Base-by-base conservation (phyloP, 2,888 invertebrate species). In the Monoplex corrugatus region DNA sequence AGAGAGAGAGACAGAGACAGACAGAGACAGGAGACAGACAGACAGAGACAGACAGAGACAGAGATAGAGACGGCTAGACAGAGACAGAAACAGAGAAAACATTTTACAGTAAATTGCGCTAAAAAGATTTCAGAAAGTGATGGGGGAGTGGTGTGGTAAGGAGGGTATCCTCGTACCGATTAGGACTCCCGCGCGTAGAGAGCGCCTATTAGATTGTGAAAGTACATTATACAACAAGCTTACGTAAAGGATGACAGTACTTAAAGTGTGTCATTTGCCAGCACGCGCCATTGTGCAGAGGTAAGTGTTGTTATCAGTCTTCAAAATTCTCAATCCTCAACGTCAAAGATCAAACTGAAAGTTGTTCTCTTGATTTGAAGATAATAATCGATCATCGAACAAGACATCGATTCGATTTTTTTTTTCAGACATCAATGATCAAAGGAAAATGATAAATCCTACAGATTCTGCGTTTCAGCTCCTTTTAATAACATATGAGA, bases 221-320 rank as follows among this genome's bases (percentile, higher is more conserved):
- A 82, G 82, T 82, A 82, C 82, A 45, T 80, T 80, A 80, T 40
- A 78, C 3, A 80, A 80, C 32, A 43, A 32, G 10, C 45, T 82
- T 82, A 45, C 45, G 23, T 82, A 82, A 82, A 45, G 19, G 82
- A 82, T 82, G 82, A 82, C 38, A 80, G 40, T 40, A 6, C 28
- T 28, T 38, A 80, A 80, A 28, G 19, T 82, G 6, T 44, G 82
- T n/a, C 44, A 45, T 72, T 10, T 43, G 40, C 2, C 80, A 0
- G 32, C 45, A 0, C n/a, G 82, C 23, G 28, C 44, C 10, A 72
- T 45, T n/a, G 44, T 45, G 43, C 82, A n/a, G 44, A 82, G 82
- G 82, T 82, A 45, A n/a, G 45, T 2, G 35, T 72, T 38, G 35
- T n/a, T n/a, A n/a, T n/a, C n/a, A n/a, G n/a, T n/a, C n/a, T n/a